Evolutionary conservation across 2,113 vertebrate genomes (phyloP), one percentile per base, ranked within the genome.

Genomic region (Cephalophus harveyi): DNA sequence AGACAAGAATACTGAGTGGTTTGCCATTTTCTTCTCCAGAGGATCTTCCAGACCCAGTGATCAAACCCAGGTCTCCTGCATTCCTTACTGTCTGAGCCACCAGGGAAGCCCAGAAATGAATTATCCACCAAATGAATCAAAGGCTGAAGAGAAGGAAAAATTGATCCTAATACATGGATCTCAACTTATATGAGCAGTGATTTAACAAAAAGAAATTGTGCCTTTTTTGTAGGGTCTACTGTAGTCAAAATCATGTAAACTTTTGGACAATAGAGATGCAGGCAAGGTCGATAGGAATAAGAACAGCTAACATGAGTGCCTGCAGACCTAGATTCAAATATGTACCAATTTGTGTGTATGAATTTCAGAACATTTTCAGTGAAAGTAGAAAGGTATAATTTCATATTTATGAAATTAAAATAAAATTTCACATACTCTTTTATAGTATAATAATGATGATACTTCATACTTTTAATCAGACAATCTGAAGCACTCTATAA

Each of bases 341-440:
- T 52, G 64, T 27, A 59, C 74, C 60, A 71, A 92, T 76, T 88
- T 89, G 67, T 89, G 57, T 64, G 33, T 93, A 79, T 93, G 93
- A 93, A 97, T 96, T 96, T 97, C 87, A 96, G 93, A 94, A 64
- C 81, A 50, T 89, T 96, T 95, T 97, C 91, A 94, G 30, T 97
- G 54, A 93, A 94, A 84, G 79, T 89, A 94, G 83, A 89, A 98
- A 97, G 91, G 97, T 97, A 6, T 96, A 95, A 97, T 98, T 98
- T 97, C 79, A 94, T 97, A 98, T 97, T 98, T 97, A 97, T 97
- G 93, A 97, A 98, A 98, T 98, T 98, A 98, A 96, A 97, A 97
- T 96, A 91, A 97, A 97, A 97, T 97, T 96, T 93, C 78, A 74
- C 87, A 94, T 85, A 96, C 85, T 97, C 93, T 97, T 96, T 96